These are phyloP conservation scores for Onychomys torridus DNA, from an alignment of 2,797 vertebrate genomes.

Conservation along the genomic window DNA sequence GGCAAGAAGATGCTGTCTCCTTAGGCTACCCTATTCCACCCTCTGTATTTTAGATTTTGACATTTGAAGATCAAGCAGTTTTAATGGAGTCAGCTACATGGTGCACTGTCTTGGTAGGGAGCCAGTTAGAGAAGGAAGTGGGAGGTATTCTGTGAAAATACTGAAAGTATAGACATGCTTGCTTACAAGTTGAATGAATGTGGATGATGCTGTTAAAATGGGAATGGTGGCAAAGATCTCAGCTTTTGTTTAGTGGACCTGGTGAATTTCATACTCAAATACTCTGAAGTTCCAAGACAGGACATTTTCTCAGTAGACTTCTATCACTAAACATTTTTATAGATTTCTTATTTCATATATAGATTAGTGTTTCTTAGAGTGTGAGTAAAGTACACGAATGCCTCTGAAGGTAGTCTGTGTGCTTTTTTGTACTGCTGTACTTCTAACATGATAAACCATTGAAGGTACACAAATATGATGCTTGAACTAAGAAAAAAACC, in stretches of 20 bases:
- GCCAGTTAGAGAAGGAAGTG: slow-evolving; percentile 6
- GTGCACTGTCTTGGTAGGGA: neutral
- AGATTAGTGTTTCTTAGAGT: slow-evolving; percentile 35
- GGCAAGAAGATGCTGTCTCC: neutral
- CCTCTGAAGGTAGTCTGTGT: neutral
- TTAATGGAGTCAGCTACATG: neutral
- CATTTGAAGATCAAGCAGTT: neutral
- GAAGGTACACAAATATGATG: neutral
- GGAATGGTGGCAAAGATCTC: neutral
- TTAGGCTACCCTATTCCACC: neutral
- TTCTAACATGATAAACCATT: neutral
- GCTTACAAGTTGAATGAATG: slow-evolving; percentile 28
- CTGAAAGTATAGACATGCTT: neutral
- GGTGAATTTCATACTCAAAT: slow-evolving; percentile 13
- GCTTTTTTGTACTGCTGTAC: neutral
- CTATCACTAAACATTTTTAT: slow-evolving; percentile 21
- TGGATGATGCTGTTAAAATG: slow-evolving; percentile 23
- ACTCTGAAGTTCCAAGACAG: neutral
- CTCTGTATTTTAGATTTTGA: neutral
- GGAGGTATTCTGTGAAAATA: slow-evolving; percentile 48
- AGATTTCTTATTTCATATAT: neutral
- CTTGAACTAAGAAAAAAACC: neutral
- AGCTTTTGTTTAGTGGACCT: neutral
- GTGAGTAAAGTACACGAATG: neutral
- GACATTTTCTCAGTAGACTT: neutral